Percentiles rank a stretch among this genome's conserved stretches.
Conservation (phyloP, 2,888 invertebrate species). For the Aproaerema taeniolella region DNA sequence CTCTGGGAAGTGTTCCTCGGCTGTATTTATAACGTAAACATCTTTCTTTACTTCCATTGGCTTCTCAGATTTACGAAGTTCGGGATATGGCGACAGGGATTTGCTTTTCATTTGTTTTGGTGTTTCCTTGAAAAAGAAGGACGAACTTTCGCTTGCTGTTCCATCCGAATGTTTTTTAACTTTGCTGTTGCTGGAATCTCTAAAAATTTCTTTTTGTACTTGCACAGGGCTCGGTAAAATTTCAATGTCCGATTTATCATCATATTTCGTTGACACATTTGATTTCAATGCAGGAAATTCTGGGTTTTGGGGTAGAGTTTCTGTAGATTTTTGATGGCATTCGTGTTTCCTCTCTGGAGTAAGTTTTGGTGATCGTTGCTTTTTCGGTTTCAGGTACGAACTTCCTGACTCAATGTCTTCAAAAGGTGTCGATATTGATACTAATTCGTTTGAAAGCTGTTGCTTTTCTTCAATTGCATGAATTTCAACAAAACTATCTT, state of each 20-base stretch:
- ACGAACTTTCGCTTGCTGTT: slow-evolving; percentile 25
- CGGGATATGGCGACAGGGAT: slow-evolving; percentile 47
- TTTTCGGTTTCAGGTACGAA: slow-evolving; percentile 47
- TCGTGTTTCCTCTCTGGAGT: too few species aligned
- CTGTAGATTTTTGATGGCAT: slow-evolving; percentile 31
- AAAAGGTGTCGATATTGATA: slow-evolving; percentile 58
- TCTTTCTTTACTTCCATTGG: slow-evolving; percentile 45
- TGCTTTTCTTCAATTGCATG: slow-evolving; percentile 64
- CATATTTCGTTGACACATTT: too few species aligned
- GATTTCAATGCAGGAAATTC: too few species aligned
- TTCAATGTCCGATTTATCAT: slow-evolving; percentile 23
- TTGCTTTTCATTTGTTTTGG: slow-evolving; percentile 50
- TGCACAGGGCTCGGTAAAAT: slow-evolving; percentile 20
- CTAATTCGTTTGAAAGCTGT: slow-evolving; percentile 49
- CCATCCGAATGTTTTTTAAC: slow-evolving; percentile 21
- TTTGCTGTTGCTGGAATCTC: slow-evolving; percentile 20
- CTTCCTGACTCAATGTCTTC: slow-evolving; percentile 44
- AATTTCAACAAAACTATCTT: slow-evolving; percentile 68
- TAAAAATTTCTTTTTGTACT: slow-evolving; percentile 22
- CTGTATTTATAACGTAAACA: slow-evolving; percentile 64
- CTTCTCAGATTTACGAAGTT: slow-evolving; percentile 43
- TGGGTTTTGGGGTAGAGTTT: slow-evolving; percentile 26
- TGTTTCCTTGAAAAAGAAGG: slow-evolving; percentile 33
- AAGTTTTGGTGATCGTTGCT: slow-evolving; percentile 46
- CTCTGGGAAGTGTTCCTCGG: slow-evolving; percentile 65